phyloP scores from a whole-genome alignment of 23 tunicate species.

The Aplidium turbinatum region DNA sequence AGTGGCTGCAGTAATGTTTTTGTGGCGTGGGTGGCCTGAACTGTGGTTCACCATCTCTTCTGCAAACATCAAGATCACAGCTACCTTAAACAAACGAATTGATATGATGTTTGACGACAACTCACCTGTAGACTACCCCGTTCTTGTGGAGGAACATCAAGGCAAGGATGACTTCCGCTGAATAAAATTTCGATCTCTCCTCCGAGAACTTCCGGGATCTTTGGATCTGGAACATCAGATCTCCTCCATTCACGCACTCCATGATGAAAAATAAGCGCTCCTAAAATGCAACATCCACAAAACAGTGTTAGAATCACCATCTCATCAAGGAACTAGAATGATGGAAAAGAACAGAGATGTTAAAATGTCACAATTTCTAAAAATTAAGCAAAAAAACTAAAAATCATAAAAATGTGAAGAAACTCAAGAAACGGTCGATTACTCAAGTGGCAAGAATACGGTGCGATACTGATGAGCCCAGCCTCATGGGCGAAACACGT shows the following conservation, averaged over 20 bases:
- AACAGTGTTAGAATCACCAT: not conserved
- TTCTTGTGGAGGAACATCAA: constrained; percentile 80
- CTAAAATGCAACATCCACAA: too few species aligned
- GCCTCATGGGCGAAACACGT: too few species aligned
- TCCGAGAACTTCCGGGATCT: constrained; percentile 85
- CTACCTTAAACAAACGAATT: too few species aligned
- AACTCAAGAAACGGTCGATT: too few species aligned
- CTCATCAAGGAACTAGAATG: not conserved
- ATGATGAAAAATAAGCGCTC: constrained; percentile 91
- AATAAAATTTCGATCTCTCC: constrained; percentile 73
- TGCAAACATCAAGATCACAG: too few species aligned
- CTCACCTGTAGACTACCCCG: constrained; percentile 85
- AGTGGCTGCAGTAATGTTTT: too few species aligned
- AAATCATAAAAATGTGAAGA: not conserved
- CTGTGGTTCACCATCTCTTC: too few species aligned
- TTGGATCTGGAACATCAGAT: constrained; percentile 93
- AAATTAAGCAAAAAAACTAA: not conserved
- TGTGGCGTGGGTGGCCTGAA: too few species aligned
- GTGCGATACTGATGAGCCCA: too few species aligned
- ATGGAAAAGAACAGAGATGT: not conserved
- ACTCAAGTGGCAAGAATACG: too few species aligned
- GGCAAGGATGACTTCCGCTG: constrained; percentile 89
- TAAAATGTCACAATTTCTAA: not conserved
- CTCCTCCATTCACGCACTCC: constrained; percentile 93
- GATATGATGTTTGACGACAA: too few species aligned